Evolutionary conservation across 1,140 invertebrate genomes (phyloP).

Genomic region (Apocrypta bakeri): DNA sequence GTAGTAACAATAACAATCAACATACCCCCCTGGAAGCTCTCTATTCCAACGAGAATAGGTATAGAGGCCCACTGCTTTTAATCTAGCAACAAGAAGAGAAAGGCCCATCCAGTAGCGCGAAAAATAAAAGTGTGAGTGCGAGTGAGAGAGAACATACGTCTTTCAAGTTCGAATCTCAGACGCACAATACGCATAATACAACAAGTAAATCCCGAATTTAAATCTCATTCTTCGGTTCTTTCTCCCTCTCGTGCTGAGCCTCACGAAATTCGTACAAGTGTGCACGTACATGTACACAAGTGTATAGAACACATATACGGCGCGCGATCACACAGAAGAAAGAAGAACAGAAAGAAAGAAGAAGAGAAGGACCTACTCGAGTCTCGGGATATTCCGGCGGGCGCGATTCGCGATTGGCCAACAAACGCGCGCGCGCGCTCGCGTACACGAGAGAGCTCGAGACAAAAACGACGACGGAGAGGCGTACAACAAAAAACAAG

Average conservation of each 20-base stretch:
- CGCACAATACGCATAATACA: conserved; percentile 19
- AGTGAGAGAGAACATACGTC: conserved; percentile 34
- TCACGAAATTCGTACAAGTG: conserved; percentile 28
- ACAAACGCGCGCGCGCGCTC: background rate
- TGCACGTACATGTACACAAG: background rate
- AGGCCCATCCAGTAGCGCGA: conserved; percentile 46
- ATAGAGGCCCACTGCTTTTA: background rate
- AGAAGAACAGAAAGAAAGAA: conserved; percentile 27
- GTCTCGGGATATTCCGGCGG: conserved; percentile 9
- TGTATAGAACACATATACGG: background rate
- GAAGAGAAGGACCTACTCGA: conserved; percentile 30
- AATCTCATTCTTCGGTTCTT: conserved; percentile 33
- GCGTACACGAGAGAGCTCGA: background rate
- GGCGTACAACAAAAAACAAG: conserved; percentile 2
- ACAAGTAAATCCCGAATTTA: conserved; percentile 40
- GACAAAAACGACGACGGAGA: background rate
- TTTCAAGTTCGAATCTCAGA: background rate
- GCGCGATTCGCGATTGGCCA: conserved; percentile 17
- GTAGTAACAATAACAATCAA: background rate
- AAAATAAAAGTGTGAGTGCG: conserved; percentile 48
- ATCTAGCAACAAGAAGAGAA: conserved; percentile 58
- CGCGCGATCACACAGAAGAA: background rate
- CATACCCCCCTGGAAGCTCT: background rate
- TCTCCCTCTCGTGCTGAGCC: background rate
- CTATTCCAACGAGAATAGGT: background rate